Evolutionary conservation across 2,113 vertebrate species (phyloP), one percentile per base, ranked within the genome.

Genomic region (Cynoglossus semilaevis): DNA sequence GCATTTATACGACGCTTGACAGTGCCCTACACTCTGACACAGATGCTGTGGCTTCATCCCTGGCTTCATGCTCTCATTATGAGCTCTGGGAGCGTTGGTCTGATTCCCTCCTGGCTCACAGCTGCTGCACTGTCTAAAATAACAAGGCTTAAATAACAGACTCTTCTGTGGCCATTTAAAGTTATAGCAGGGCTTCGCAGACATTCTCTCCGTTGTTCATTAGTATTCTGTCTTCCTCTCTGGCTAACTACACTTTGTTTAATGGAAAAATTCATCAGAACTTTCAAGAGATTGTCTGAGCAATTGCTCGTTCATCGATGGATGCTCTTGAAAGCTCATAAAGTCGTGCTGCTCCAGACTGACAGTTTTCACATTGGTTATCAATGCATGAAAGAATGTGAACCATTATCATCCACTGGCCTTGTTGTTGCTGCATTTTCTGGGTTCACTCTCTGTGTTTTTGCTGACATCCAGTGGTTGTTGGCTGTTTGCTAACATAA

Each of bases 261-360:
- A 51, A 47, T 63, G 63, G 67, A 79, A 63, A 50, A 77, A 79
- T 69, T 72, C 61, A 79, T 62, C 53, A 49, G 52, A 58, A 65
- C 63, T 74, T 78, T 55, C 49, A 61, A 4, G 52, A 79, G 64
- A 63, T 58, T 50, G 72, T 41, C 68, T 63, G 60, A 49, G 69
- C 77, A 78, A 85, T 84, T 71, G 67, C 65, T 73, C 68, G 63
- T 67, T 80, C 51, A 67, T 64, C 61, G 46, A 55, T 43, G 0
- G 51, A 77, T 63, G 72, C 47, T 76, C 37, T 72, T 63, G 44
- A 72, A 75, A 72, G 70, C 57, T 45, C 37, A 62, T 38, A 49
- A 66, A 71, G 60, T 71, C 67, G 44, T 46, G 15, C 43, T 35
- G 40, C 38, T 14, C 35, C 38, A 51, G 50, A 45, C 50, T 58